Evolutionary conservation across 2,888 invertebrate genomes (phyloP).

Genomic region (Perizoma flavofasciatum): DNA sequence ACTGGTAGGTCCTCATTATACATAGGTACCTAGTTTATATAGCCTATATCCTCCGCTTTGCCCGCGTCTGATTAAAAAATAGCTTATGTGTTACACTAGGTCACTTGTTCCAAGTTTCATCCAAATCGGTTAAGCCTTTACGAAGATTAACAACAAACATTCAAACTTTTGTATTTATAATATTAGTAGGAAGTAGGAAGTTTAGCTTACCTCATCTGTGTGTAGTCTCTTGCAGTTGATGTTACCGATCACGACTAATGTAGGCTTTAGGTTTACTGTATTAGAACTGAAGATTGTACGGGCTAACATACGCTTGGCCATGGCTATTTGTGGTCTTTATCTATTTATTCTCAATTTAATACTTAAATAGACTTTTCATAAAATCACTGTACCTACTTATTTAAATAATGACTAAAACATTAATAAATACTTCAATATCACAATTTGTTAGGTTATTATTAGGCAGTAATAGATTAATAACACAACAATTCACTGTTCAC

Average conservation of each 20-base stretch:
- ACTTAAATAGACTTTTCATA: conserved; percentile 6
- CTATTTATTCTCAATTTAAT: conserved; percentile 8
- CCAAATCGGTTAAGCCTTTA: too few relatives aligned
- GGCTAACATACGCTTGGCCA: conserved; percentile 55
- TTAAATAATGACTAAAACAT: not conserved
- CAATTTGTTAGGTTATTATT: conserved; percentile 13
- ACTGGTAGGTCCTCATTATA: too few relatives aligned
- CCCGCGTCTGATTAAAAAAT: too few relatives aligned
- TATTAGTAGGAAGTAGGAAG: too few relatives aligned
- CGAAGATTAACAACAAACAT: too few relatives aligned
- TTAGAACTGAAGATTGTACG: conserved; percentile 48
- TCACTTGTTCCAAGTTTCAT: too few relatives aligned
- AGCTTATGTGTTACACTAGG: too few relatives aligned
- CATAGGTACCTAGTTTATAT: too few relatives aligned
- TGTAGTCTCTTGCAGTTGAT: conserved; percentile 46
- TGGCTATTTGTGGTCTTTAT: conserved; percentile 31
- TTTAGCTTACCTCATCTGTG: conserved; percentile 52
- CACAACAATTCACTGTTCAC: conserved; percentile 4
- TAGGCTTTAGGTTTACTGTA: conserved; percentile 34
- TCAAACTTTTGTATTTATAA: too few relatives aligned
- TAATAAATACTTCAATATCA: conserved; percentile 6
- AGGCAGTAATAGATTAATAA: not conserved
- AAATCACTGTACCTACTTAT: conserved; percentile 1
- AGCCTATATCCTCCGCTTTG: too few relatives aligned
- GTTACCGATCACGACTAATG: conserved; percentile 32